These are phyloP conservation scores for Contarinia nasturtii DNA, from an alignment of 1,140 invertebrate genomes.

Conservation along the genomic window DNA sequence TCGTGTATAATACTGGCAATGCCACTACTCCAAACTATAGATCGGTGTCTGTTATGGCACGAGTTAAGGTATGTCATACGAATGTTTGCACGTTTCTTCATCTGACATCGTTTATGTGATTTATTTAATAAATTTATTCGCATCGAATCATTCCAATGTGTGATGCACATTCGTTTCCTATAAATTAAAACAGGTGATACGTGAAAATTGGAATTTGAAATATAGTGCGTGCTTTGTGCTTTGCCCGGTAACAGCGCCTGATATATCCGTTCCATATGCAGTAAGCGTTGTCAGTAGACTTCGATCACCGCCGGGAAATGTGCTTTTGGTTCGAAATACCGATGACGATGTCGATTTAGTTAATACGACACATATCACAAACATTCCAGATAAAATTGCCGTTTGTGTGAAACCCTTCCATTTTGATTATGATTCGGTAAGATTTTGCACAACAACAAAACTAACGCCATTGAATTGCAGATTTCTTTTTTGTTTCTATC, in stretches of 20 bases:
- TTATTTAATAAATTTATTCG: neutral
- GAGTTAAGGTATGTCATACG: conserved; percentile 42
- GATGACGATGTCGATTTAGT: conserved; percentile 24
- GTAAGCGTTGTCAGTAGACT: conserved; percentile 45
- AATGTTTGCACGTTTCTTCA: neutral
- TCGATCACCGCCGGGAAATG: conserved; percentile 38
- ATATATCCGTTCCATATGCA: conserved; percentile 37
- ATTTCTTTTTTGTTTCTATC: neutral
- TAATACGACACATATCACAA: conserved; percentile 2
- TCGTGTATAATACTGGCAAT: conserved; percentile 42
- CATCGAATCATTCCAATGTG: conserved; percentile 8
- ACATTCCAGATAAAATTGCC: conserved; percentile 40
- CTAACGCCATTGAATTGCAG: neutral
- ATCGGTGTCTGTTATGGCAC: conserved; percentile 50
- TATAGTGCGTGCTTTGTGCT: conserved; percentile 82
- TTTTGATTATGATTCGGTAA: conserved; percentile 63
- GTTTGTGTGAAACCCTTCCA: conserved; percentile 91
- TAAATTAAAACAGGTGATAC: conserved; percentile 41
- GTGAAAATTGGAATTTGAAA: conserved; percentile 87
- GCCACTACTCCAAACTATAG: conserved; percentile 18
- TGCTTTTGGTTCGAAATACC: conserved; percentile 31
- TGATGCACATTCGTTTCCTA: too few relatives aligned
- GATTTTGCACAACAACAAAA: conserved; percentile 3
- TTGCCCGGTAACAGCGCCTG: conserved; percentile 44
- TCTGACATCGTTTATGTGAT: neutral